Evolutionary conservation across 2,888 invertebrate genomes (phyloP).

Genomic region (Lycophotia porphyrea): DNA sequence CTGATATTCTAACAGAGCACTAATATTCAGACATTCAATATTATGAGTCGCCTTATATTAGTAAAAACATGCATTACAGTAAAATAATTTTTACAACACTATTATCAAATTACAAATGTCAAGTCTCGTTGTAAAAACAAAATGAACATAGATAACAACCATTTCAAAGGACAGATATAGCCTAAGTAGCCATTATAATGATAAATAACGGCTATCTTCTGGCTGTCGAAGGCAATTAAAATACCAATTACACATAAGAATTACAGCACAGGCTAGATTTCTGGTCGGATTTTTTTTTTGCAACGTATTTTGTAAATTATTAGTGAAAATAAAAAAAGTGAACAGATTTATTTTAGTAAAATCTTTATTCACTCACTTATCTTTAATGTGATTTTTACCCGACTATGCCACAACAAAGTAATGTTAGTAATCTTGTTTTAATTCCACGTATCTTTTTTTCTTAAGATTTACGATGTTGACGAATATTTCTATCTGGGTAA

Average conservation of each 20-base stretch:
- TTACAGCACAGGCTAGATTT: no score
- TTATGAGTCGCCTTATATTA: neutral
- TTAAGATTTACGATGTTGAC: neutral
- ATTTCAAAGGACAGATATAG: slow-evolving; percentile 20
- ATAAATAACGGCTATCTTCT: neutral
- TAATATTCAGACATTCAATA: neutral
- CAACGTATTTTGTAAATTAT: neutral
- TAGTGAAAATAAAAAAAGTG: neutral
- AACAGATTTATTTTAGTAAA: neutral
- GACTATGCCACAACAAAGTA: neutral
- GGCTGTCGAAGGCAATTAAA: neutral
- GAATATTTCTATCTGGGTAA: slow-evolving; percentile 72
- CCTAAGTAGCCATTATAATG: slow-evolving; percentile 10
- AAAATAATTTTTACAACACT: neutral
- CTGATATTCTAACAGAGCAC: neutral
- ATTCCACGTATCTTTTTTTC: neutral
- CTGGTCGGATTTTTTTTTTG: neutral
- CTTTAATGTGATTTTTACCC: neutral
- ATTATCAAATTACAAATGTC: neutral
- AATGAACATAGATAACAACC: slow-evolving; percentile 32
- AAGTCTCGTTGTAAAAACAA: slow-evolving; percentile 16
- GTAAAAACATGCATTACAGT: neutral
- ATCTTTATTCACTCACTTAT: neutral
- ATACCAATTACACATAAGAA: neutral
- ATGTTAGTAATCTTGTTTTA: no score